A percentile compares a stretch with the other conserved stretches of the same genome.
These are phyloP conservation scores for Neogale vison DNA, from an alignment of 2,113 vertebrate genomes.

Conservation along the genomic window DNA sequence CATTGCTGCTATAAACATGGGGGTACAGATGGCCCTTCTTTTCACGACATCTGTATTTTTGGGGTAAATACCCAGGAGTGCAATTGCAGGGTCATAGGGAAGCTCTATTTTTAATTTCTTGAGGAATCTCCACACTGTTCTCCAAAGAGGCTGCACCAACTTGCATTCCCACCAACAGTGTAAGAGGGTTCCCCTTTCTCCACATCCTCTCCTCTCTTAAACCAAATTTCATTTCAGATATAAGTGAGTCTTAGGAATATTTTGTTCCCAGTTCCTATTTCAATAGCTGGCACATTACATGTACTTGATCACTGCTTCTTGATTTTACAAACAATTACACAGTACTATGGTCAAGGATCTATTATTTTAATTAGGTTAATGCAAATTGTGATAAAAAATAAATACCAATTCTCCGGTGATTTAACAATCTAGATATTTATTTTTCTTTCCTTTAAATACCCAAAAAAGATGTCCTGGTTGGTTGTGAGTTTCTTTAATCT, in stretches of 20 bases:
- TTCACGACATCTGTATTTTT: too few relatives aligned
- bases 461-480: background rate
- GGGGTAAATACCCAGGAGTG: too few relatives aligned
- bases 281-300: background rate
- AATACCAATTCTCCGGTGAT: background rate
- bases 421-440: background rate
- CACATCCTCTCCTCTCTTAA: background rate
- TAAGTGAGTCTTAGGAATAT: background rate
- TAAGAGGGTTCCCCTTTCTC: too few relatives aligned
- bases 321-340: background rate
- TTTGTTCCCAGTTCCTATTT: background rate
- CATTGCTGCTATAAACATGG: too few relatives aligned
- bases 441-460: background rate
- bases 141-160: too few relatives aligned
- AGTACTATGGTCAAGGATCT: background rate
- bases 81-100: too few relatives aligned
- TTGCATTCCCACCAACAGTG: too few relatives aligned
- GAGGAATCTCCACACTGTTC: too few relatives aligned
- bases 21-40: too few relatives aligned
- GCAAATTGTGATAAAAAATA: background rate
- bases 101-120: too few relatives aligned
- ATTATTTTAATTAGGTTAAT: constrained; percentile 12
- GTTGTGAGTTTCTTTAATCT: background rate
- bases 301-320: background rate
- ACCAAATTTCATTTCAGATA: background rate